These are phyloP conservation scores for Neosalanx taihuensis DNA, from an alignment of 2,797 vertebrate genomes.

Conservation along the genomic window DNA sequence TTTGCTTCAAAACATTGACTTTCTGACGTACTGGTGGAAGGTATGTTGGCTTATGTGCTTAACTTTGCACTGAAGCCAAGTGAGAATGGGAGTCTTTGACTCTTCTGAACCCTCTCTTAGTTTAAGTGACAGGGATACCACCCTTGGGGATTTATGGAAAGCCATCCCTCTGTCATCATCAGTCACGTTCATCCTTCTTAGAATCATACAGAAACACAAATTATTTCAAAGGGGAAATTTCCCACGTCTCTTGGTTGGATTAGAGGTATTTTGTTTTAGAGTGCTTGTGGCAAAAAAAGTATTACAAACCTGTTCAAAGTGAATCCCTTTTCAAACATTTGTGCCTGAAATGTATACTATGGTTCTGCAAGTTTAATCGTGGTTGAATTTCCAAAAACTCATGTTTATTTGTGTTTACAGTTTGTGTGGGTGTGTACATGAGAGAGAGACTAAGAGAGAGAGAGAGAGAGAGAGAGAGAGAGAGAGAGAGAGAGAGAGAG, in stretches of 20 bases:
- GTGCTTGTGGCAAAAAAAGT: constrained; percentile 12
- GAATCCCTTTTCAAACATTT: neutral
- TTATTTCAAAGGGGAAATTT: constrained; percentile 35
- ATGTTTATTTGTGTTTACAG: too few relatives aligned
- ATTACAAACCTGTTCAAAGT: neutral
- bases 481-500: too few relatives aligned
- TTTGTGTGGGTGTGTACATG: too few relatives aligned
- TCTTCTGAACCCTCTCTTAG: constrained; percentile 21
- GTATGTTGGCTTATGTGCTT: constrained; percentile 18
- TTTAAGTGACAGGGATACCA: constrained; percentile 25
- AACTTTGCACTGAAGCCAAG: constrained; percentile 13
- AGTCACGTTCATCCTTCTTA: constrained; percentile 22
- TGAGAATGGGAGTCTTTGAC: constrained; percentile 23
- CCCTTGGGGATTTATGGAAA: neutral
- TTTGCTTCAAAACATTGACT: constrained; percentile 28
- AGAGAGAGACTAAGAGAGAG: too few relatives aligned
- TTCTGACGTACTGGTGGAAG: constrained; percentile 20
- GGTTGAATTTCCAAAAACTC: too few relatives aligned
- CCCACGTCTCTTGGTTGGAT: constrained; percentile 32
- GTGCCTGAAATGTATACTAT: too few relatives aligned
- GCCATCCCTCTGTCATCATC: constrained; percentile 1
- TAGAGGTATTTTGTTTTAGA: constrained; percentile 41
- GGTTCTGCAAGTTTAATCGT: too few relatives aligned
- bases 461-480: too few relatives aligned
- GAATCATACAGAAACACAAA: constrained; percentile 13